Evolutionary conservation across 1,140 invertebrate species (phyloP).

Genomic region (Sogatella furcifera): DNA sequence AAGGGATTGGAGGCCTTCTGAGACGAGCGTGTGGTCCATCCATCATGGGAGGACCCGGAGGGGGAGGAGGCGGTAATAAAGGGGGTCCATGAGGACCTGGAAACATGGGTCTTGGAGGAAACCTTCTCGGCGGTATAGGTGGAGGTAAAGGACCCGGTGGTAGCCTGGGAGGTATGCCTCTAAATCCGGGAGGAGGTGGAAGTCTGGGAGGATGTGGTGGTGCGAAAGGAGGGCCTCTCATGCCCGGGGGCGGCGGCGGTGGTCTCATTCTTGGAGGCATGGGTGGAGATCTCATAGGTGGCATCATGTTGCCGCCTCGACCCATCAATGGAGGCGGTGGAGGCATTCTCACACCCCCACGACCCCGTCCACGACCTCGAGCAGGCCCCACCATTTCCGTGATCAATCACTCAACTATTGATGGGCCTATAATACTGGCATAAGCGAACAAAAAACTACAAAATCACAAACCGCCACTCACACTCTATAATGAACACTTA

Average conservation of each 20-base stretch:
- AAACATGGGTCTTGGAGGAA: neutral
- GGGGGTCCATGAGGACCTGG: neutral
- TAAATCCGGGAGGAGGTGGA: neutral
- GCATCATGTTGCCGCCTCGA: too few species aligned
- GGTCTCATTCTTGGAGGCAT: neutral
- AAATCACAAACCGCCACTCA: too few species aligned
- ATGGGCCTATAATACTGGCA: too few species aligned
- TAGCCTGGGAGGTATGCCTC: neutral
- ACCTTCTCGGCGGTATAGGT: neutral
- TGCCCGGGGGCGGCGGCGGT: constrained; percentile 1
- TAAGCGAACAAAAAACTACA: too few species aligned
- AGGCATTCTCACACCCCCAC: too few species aligned
- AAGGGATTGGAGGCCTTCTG: neutral
- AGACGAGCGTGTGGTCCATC: neutral
- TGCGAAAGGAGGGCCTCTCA: neutral
- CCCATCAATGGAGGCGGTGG: too few species aligned
- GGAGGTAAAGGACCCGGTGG: neutral
- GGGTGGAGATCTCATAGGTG: too few species aligned
- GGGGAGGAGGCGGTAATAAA: neutral
- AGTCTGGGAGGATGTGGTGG: constrained; percentile 1
- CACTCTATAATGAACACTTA: too few species aligned
- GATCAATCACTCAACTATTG: too few species aligned
- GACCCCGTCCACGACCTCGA: too few species aligned
- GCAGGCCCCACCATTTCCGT: too few species aligned
- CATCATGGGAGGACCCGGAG: neutral